Evolutionary conservation across 2,113 vertebrate species (phyloP).

Genomic region (Etia nguti): DNA sequence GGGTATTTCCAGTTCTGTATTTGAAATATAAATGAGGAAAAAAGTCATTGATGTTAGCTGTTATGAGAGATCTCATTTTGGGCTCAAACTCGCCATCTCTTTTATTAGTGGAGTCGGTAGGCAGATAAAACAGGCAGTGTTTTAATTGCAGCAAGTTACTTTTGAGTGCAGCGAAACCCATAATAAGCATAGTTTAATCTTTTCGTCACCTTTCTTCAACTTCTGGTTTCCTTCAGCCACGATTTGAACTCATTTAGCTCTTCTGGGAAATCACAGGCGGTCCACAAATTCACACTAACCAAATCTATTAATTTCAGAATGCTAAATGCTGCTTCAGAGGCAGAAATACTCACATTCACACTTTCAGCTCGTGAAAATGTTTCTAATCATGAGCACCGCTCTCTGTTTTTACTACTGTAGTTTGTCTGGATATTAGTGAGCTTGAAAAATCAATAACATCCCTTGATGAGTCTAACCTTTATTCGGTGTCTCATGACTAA

Average conservation of each 20-base stretch:
- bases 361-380: background rate
- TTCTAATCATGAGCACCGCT: background rate
- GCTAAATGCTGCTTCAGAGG: background rate
- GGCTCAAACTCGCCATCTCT: background rate
- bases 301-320: background rate
- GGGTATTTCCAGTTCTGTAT: background rate
- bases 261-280: background rate
- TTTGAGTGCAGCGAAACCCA: background rate
- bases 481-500: background rate
- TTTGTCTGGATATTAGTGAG: background rate
- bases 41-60: background rate
- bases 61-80: background rate
- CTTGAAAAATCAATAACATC: slow-evolving; percentile 12
- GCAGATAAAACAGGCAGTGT: background rate
- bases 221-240: background rate
- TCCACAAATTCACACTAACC: background rate
- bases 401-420: background rate
- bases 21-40: background rate
- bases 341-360: background rate
- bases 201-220: background rate
- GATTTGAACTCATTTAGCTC: background rate
- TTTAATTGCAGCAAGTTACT: background rate
- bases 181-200: background rate
- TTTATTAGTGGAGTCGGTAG: background rate
- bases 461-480: background rate